Percentiles rank a stretch among this genome's conserved stretches.
phyloP scores from a whole-genome alignment of 37 sponge, comb jelly and placozoan genomes.

The Halichondria panicea region DNA sequence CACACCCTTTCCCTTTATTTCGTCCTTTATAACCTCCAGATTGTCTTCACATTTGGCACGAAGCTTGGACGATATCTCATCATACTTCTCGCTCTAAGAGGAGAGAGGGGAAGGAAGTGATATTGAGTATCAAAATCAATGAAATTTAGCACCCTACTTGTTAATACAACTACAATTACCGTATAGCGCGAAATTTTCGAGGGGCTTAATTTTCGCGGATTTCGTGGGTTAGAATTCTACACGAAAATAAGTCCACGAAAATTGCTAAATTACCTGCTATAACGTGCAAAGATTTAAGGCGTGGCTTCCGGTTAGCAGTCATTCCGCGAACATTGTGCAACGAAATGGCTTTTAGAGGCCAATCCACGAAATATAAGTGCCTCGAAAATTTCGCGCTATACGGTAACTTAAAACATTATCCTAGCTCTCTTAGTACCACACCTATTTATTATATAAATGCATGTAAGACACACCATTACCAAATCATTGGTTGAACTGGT shows the following conservation, averaged over 20 bases:
- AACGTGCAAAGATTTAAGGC: too few relatives aligned
- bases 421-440: neutral
- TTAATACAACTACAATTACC: neutral
- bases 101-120: too few relatives aligned
- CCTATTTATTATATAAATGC: neutral
- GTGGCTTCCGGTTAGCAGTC: too few relatives aligned
- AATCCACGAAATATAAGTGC: too few relatives aligned
- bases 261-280: too few relatives aligned
- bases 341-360: too few relatives aligned
- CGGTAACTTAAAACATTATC: neutral
- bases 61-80: constrained; percentile 21
- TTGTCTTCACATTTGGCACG: constrained; percentile 42
- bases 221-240: too few relatives aligned
- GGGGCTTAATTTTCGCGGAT: too few relatives aligned
- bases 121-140: too few relatives aligned
- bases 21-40: constrained; percentile 56
- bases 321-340: too few relatives aligned
- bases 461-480: neutral
- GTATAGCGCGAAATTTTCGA: too few relatives aligned
- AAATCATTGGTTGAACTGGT: neutral
- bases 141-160: neutral
- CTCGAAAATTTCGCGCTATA: neutral
- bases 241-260: too few relatives aligned
- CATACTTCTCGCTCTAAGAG: constrained; percentile 32
- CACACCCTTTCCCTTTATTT: constrained; percentile 90